Evolutionary conservation across 2,888 invertebrate species (phyloP), one percentile per base, ranked within the genome.

Genomic region (Myopa testacea): DNA sequence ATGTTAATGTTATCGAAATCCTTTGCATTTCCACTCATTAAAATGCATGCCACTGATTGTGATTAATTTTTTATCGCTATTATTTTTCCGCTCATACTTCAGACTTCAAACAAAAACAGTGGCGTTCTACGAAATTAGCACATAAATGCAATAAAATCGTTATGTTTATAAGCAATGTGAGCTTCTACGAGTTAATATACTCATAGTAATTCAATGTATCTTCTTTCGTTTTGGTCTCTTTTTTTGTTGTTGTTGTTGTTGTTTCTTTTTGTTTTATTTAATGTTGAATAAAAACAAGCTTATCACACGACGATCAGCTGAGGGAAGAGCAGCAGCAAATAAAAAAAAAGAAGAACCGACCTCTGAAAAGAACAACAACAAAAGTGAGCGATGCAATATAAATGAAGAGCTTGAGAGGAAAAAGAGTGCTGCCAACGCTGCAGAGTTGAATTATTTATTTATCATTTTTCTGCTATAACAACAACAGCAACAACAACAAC

Each of bases 401-500:
- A 26, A 34, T 58, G n/a, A 62, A 40, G 16, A 5, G 12, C 37
- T 19, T 37, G 55, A 55, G 16, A 55, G n/a, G 26, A 26, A 55
- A 55, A 55, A 55, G 4, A 45, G 45, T 55, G 55, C 26, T 55
- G 58, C 58, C 37, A 58, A 58, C 38, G 71, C 50, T 16, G 7
- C 38, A 26, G 62, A 55, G 19, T 38, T 12, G 45, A 19, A 73
- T 62, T 73, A 73, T 55, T 70, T 55, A 70, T 65, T 65, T 70
- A 70, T 52, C 8, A 70, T 60, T 19, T 70, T 70, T 55, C n/a
- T 73, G 55, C n/a, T 50, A 70, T 4, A 67, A 67, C 55, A 50
- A 50, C 62, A 58, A 58, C 62, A 68, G 38, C 67, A 69, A 69
- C n/a, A 52, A 58, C 58, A 62, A 62, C 40, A 73, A 73, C 62